Percentiles rank a stretch among this genome's conserved stretches.
phyloP scores from a whole-genome alignment of 2,797 vertebrate genomes.

The Clarias platycephalus region DNA sequence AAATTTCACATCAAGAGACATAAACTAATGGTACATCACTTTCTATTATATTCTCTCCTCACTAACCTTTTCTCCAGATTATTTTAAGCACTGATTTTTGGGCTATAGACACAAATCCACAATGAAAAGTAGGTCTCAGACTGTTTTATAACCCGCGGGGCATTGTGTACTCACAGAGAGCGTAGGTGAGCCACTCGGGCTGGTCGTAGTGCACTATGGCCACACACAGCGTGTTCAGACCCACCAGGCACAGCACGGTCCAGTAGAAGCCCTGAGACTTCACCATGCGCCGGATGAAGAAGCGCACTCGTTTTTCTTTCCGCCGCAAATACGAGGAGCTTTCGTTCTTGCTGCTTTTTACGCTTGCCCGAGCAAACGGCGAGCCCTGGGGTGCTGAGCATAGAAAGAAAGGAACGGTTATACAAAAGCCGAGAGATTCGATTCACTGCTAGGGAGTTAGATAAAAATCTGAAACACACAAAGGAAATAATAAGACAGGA shows the following conservation, averaged over 20 bases:
- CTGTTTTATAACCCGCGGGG: background rate
- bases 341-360: constrained; percentile 90
- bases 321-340: constrained; percentile 88
- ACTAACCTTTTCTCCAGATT: too few relatives aligned
- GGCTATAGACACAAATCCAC: background rate
- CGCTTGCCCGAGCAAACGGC: constrained; percentile 86
- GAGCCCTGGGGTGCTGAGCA: constrained; percentile 80
- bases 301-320: constrained; percentile 93
- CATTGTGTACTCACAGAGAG: constrained; percentile 81
- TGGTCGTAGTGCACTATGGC: constrained; percentile 97
- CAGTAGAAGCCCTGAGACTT: constrained; percentile 98
- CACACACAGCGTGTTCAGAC: constrained; percentile 91
- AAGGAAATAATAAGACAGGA: too few relatives aligned
- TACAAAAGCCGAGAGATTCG: constrained; percentile 2
- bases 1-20: background rate
- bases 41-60: background rate
- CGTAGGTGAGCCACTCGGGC: constrained; percentile 88
- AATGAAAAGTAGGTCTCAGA: background rate
- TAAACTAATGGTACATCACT: background rate
- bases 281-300: constrained; percentile 94
- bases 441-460: background rate
- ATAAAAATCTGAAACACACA: background rate
- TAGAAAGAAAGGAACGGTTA: constrained; percentile 56
- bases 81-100: background rate
- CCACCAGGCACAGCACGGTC: constrained; percentile 90